These are phyloP conservation scores for Xenopus petersii DNA, from an alignment of 2,797 vertebrate species.

Conservation along the genomic window DNA sequence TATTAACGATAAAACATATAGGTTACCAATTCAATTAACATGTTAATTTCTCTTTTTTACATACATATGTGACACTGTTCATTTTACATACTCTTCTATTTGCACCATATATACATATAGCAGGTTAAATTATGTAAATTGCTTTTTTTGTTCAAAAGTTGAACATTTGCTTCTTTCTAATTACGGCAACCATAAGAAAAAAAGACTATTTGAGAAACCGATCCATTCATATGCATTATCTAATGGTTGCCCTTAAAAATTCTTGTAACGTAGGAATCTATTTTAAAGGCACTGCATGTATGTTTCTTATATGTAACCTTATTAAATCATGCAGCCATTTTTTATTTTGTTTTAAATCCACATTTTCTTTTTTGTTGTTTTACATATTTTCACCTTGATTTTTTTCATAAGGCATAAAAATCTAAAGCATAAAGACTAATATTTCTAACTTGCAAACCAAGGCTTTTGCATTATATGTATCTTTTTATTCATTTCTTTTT, in stretches of 20 bases:
- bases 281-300: constrained; percentile 42
- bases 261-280: no score
- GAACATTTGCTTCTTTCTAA: constrained; percentile 56
- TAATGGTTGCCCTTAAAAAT: no score
- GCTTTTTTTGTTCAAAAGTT: neutral
- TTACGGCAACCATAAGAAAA: constrained; percentile 3
- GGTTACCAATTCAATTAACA: no score
- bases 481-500: constrained; percentile 46
- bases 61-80: no score
- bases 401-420: neutral
- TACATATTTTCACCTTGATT: neutral
- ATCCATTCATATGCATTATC: no score
- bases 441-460: constrained; percentile 35
- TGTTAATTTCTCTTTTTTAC: no score
- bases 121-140: no score
- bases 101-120: no score
- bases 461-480: constrained; percentile 38
- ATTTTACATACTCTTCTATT: no score
- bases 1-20: no score
- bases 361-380: neutral
- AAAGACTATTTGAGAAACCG: no score
- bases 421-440: constrained; percentile 19
- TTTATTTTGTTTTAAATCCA: neutral
- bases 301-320: constrained; percentile 17
- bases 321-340: constrained; percentile 25